Evolutionary conservation across 2,113 vertebrate species (phyloP), one percentile per base, ranked within the genome.

Genomic region (Toxostoma redivivum): DNA sequence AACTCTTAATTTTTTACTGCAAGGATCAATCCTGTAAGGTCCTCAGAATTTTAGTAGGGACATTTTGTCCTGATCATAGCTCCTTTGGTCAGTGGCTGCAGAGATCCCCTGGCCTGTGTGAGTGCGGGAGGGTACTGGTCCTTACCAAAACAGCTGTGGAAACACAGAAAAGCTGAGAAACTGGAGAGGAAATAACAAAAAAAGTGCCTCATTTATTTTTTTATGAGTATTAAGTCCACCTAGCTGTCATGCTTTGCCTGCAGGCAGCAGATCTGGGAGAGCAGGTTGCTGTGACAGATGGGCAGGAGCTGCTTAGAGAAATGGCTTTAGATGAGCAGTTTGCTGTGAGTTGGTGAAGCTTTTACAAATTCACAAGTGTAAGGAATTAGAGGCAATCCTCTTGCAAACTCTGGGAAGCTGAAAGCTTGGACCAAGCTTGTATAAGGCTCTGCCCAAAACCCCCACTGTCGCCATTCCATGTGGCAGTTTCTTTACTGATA

Each of bases 381-480:
- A 83, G 81, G 92, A 77, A 66, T 93, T 88, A 74, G 58, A 67
- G 40, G 14, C 65, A 67, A 89, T 74, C 65, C 27, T 78, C 51
- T 27, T 45, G 69, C 44, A 50, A 82, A 61, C 50, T 15, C 37
- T 3, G 9, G 31, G 62, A 5, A 67, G 50, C 57, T 73, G 62
- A 51, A 24, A 42, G 71, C 19, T 66, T 66, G 51, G 64, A 15
- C 31, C 12, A 2, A 11, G 62, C 5, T 88, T 79, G 83, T 28
- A 4, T 0, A 22, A 44, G 50, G 17, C 79, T 94, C n/a, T 76
- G 51, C 57, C 76, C 37, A 30, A 50, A 82, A 6, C 24, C 12
- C 12, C 70, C 3, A 15, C 28, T 40, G 1, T 15, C 0, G 0
- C 22, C 0, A 4, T 37, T 71, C 16, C 20, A 2, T 0, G 22